Conservation (phyloP, 2,797 vertebrate species). For the Propithecus deckenii region DNA sequence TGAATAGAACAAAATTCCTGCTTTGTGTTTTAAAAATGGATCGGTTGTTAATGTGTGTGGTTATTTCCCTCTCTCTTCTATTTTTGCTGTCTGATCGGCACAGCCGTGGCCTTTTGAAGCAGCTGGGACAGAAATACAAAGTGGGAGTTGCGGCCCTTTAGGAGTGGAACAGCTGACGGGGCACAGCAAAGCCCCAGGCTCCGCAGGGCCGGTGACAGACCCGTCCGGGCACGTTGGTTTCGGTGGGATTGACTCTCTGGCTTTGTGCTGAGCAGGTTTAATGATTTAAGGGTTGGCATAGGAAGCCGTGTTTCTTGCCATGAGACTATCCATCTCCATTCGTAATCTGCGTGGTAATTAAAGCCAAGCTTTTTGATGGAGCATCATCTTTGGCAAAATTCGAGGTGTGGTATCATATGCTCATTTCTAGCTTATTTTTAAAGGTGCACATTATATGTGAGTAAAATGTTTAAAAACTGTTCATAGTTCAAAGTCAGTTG, state of each 20-base stretch:
- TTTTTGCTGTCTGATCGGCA: constrained; percentile 46
- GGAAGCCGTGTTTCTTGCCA: constrained; percentile 6
- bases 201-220: not conserved
- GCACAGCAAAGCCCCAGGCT: not conserved
- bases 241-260: constrained; percentile 4
- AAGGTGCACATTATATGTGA: not conserved
- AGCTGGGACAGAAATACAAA: constrained; percentile 65
- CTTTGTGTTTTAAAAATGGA: not conserved
- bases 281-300: constrained; percentile 48
- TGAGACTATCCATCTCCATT: not conserved
- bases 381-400: not conserved
- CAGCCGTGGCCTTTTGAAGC: constrained; percentile 42
- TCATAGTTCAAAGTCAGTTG: not conserved
- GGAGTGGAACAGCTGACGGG: not conserved
- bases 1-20: constrained; percentile 23
- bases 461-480: not conserved
- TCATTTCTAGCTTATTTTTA: constrained; percentile 16
- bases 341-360: constrained; percentile 50
- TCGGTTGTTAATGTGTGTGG: not conserved
- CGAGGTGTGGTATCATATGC: not conserved
- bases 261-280: constrained; percentile 58
- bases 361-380: constrained; percentile 54
- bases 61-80: constrained; percentile 20
- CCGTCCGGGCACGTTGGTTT: constrained; percentile 57
- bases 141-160: constrained; percentile 36